A percentile compares a stretch with the other conserved stretches of the same genome.
These are phyloP conservation scores for Brachystomella parvula DNA, from an alignment of 1,140 invertebrate genomes.

Conservation along the genomic window DNA sequence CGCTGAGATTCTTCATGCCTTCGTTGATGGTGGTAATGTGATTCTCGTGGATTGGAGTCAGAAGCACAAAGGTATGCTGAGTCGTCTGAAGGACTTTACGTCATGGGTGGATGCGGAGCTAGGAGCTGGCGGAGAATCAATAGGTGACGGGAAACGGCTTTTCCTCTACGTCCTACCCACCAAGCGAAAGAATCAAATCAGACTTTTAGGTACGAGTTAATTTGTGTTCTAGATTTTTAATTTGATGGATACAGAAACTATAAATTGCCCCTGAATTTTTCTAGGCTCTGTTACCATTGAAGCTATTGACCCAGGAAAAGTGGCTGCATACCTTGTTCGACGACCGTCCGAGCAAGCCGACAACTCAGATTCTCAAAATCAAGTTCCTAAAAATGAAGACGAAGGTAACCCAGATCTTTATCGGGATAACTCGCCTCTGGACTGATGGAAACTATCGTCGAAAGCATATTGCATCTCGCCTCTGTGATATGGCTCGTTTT, in stretches of 20 bases:
- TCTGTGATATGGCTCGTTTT: slow-evolving; percentile 29
- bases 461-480: slow-evolving; percentile 27
- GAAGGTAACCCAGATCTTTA: neutral
- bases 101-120: slow-evolving; percentile 36
- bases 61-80: slow-evolving; percentile 9
- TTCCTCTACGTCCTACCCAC: slow-evolving; percentile 28
- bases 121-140: slow-evolving; percentile 2
- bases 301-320: neutral
- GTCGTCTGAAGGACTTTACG: slow-evolving; percentile 26
- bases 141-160: slow-evolving; percentile 1
- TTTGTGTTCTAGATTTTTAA: too few species aligned
- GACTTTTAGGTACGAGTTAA: slow-evolving; percentile 27
- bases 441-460: slow-evolving; percentile 30
- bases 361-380: neutral
- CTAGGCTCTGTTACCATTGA: slow-evolving; percentile 31
- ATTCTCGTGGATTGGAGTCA: slow-evolving; percentile 16
- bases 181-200: slow-evolving; percentile 27
- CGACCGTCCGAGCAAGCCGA: neutral
- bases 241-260: neutral
- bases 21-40: slow-evolving; percentile 23
- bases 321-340: neutral
- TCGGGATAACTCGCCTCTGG: slow-evolving; percentile 34
- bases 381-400: neutral
- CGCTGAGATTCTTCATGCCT: slow-evolving; percentile 23
- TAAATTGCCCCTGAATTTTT: slow-evolving; percentile 11